A percentile compares a stretch with the other conserved stretches of the same genome.
Conservation (phyloP, 2,797 vertebrate species). For the Prionace glauca region DNA sequence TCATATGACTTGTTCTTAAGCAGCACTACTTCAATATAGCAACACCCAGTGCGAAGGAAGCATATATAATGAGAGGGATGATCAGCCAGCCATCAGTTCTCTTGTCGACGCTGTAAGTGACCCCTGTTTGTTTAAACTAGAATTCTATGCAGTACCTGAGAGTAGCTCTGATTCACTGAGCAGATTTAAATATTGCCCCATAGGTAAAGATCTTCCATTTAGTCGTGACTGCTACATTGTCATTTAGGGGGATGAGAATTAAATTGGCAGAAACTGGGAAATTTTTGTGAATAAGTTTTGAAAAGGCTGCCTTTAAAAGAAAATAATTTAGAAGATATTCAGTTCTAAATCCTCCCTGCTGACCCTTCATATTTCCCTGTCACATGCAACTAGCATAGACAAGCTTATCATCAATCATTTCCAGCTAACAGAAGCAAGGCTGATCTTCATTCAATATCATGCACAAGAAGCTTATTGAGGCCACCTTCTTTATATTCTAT, state of each 20-base stretch:
- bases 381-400: background rate
- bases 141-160: background rate
- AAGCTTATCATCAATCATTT: slow-evolving; percentile 34
- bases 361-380: slow-evolving; percentile 24
- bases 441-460: background rate
- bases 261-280: background rate
- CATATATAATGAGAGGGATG: background rate
- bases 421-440: slow-evolving; percentile 7
- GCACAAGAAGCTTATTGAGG: background rate
- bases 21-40: background rate
- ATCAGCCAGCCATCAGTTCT: background rate
- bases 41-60: background rate
- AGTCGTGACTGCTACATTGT: background rate
- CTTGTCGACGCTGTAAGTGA: background rate
- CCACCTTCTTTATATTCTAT: slow-evolving; percentile 13
- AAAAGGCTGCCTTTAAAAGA: slow-evolving; percentile 12
- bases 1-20: background rate
- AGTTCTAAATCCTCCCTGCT: slow-evolving; percentile 21
- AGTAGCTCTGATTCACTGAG: background rate
- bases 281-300: background rate
- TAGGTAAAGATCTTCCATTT: background rate
- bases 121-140: background rate
- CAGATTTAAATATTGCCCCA: slow-evolving; percentile 25
- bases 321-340: slow-evolving; percentile 23
- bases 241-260: background rate